These are phyloP conservation scores for Leptestheria dahalacensis DNA, from an alignment of 1,140 invertebrate genomes.

Conservation along the genomic window DNA sequence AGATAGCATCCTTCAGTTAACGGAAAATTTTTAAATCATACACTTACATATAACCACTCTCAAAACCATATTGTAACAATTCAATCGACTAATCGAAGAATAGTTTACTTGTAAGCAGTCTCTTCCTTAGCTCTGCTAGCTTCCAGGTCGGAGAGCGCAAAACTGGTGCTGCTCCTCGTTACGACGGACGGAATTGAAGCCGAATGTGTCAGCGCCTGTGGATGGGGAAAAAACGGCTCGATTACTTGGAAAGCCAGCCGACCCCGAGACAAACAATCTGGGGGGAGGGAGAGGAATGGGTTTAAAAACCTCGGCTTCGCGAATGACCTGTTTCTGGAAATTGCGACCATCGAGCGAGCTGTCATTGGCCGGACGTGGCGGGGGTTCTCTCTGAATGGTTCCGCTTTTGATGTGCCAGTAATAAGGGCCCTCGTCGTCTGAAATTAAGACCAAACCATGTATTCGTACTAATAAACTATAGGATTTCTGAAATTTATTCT, in stretches of 20 bases:
- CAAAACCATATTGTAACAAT: too few relatives aligned
- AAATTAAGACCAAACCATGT: background rate
- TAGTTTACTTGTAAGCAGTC: constrained; percentile 51
- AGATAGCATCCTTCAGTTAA: too few relatives aligned
- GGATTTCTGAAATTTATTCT: background rate
- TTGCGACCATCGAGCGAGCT: constrained; percentile 12
- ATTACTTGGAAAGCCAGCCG: too few relatives aligned
- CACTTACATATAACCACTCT: too few relatives aligned
- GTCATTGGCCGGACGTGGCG: constrained; percentile 34
- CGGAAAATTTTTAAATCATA: too few relatives aligned
- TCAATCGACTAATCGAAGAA: background rate
- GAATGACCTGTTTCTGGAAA: constrained; percentile 13
- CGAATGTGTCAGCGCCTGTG: constrained; percentile 28
- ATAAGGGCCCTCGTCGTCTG: constrained; percentile 82
- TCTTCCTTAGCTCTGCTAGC: constrained; percentile 41
- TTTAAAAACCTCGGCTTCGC: constrained; percentile 14
- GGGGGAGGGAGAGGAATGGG: background rate
- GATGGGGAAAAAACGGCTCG: constrained; percentile 12
- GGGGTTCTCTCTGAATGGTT: constrained; percentile 83
- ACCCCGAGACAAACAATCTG: too few relatives aligned
- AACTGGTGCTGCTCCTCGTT: constrained; percentile 60
- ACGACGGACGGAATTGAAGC: constrained; percentile 29
- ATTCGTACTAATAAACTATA: background rate
- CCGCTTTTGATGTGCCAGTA: constrained; percentile 98
- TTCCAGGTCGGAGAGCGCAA: constrained; percentile 50